Evolutionary conservation across 1,140 invertebrate genomes (phyloP).

Genomic region (Macrocentrus cingulum): DNA sequence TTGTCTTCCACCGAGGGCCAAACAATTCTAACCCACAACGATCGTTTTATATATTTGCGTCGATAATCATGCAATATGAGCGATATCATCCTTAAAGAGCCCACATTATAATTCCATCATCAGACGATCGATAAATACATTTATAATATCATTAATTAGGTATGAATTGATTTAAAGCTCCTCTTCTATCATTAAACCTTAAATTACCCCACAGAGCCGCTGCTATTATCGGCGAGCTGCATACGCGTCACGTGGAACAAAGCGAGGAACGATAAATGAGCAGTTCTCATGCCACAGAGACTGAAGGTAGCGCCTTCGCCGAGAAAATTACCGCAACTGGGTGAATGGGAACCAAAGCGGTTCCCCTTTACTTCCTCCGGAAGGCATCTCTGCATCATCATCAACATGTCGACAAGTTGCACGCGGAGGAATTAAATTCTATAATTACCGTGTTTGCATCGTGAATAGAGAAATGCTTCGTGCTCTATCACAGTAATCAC

Average conservation of each 20-base stretch:
- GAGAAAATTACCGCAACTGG: constrained; percentile 37
- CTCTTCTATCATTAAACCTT: constrained; percentile 25
- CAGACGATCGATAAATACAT: too few species aligned
- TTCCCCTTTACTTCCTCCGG: constrained; percentile 7
- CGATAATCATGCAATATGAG: too few species aligned
- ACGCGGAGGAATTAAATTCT: background rate
- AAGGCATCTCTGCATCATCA: background rate
- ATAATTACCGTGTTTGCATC: constrained; percentile 7
- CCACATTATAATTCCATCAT: too few species aligned
- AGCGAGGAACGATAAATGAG: constrained; percentile 40
- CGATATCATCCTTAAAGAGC: too few species aligned
- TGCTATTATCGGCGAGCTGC: constrained; percentile 31
- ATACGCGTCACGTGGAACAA: constrained; percentile 31
- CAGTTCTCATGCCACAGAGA: constrained; percentile 32
- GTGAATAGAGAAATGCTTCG: constrained; percentile 22
- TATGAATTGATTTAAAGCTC: constrained; percentile 13
- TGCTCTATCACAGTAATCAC: background rate
- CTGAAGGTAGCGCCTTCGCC: constrained; percentile 34
- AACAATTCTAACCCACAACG: too few species aligned
- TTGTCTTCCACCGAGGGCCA: background rate
- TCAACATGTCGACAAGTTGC: background rate
- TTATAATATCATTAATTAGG: too few species aligned
- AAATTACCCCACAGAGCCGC: constrained; percentile 31
- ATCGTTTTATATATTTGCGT: too few species aligned
- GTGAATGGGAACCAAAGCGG: constrained; percentile 7